Evolutionary conservation across 92 coral and sea anemone genomes (phyloP), one percentile per base, ranked within the genome.

Genomic region (Palythoa caribaeorum): DNA sequence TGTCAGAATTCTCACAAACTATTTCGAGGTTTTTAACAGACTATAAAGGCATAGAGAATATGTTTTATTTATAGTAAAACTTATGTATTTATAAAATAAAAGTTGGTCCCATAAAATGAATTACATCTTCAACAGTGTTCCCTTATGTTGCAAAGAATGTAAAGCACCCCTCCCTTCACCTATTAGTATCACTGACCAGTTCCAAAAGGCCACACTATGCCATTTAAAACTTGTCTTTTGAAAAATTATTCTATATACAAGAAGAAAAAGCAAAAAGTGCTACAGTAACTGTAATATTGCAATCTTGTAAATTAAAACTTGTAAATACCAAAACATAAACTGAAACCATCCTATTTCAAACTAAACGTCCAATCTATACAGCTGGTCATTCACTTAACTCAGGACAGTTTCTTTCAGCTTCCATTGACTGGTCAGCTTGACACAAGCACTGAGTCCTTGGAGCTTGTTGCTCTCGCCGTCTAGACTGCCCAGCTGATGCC

Each of bases 351-450:
- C n/a, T n/a, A n/a, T n/a, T 16, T 60, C 17, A 60, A 60, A 60
- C 69, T 16, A 60, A 60, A 60, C 69, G 5, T 60, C 15, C 69
- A 60, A 60, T 60, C 69, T 60, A 60, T 60, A 60, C 69, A 70
- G 38, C 75, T 70, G 75, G 44, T 70, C 38, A 60, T n/a, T 70
- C 75, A 5, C 44, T 21, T 5, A 84, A 88, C 68, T 88, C 83
- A 51, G 60, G 55, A 66, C 71, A 35, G 69, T 76, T 85, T 78
- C 81, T 13, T 85, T 89, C 89, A 35, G 89, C 85, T 57, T 89
- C 85, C 38, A 39, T 14, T 84, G 47, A 66, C 20, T 20, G 62
- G 44, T 90, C 80, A 62, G 60, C 48, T 50, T 85, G 84, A 77
- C 52, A 48, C 72, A 77, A 53, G 83, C 77, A 5, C 17, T 37